Conservation (phyloP, 1,140 invertebrate genomes). For the Listronotus oregonensis region DNA sequence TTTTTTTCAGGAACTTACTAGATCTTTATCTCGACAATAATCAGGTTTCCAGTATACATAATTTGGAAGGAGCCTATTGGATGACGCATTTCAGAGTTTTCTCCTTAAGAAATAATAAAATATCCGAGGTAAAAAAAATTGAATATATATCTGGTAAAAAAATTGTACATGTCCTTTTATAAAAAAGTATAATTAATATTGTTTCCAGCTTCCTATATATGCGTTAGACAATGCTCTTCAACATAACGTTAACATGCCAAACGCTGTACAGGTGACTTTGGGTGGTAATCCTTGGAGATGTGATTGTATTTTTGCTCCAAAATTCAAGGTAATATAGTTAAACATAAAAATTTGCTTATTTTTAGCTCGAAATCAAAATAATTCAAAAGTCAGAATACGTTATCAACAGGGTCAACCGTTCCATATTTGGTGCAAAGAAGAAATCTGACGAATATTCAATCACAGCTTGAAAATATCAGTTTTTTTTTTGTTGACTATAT, state of each 20-base stretch:
- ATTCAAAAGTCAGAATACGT: too few relatives aligned
- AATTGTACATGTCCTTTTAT: too few relatives aligned
- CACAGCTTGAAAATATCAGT: not conserved
- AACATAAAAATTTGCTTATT: not conserved
- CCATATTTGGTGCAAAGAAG: too few relatives aligned
- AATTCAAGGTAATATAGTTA: slow-evolving; percentile 64
- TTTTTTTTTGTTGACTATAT: too few relatives aligned
- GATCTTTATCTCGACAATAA: slow-evolving; percentile 82
- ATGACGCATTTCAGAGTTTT: slow-evolving; percentile 74
- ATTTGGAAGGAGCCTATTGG: slow-evolving; percentile 78
- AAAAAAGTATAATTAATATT: too few relatives aligned
- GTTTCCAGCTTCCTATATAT: slow-evolving; percentile 73
- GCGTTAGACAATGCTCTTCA: slow-evolving; percentile 77
- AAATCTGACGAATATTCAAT: not conserved
- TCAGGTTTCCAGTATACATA: slow-evolving; percentile 68
- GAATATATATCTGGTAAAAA: too few relatives aligned
- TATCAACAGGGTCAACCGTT: too few relatives aligned
- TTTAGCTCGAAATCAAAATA: too few relatives aligned
- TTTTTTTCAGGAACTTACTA: slow-evolving; percentile 57
- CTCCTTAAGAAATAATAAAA: slow-evolving; percentile 72
- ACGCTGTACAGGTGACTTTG: slow-evolving; percentile 63
- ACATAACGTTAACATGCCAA: slow-evolving; percentile 69
- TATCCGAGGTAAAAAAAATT: slow-evolving; percentile 66
- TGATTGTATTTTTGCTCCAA: slow-evolving; percentile 77
- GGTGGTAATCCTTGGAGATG: slow-evolving; percentile 82